Conservation (phyloP, 2,888 invertebrate species). For the Unio pictorum region DNA sequence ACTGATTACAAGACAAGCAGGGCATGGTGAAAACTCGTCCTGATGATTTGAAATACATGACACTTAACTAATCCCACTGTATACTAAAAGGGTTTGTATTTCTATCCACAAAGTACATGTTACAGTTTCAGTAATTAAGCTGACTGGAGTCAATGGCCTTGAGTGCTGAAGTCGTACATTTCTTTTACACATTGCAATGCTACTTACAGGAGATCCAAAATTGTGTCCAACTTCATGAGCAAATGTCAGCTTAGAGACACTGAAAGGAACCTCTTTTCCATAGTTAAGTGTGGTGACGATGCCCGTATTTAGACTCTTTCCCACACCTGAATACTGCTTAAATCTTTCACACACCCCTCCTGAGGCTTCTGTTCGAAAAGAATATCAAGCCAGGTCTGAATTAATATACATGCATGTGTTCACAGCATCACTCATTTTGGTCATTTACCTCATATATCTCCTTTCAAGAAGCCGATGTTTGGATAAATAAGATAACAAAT, state of each 20-base stretch:
- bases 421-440: not conserved
- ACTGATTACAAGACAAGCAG: no score
- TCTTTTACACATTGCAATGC: not conserved
- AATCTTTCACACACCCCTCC: constrained; percentile 99
- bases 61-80: no score
- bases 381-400: not conserved
- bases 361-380: constrained; percentile 82
- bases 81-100: no score
- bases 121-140: no score
- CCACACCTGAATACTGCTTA: constrained; percentile 76
- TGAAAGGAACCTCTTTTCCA: constrained; percentile 80
- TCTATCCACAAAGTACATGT: no score
- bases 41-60: no score
- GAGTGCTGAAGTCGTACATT: no score
- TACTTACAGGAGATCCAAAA: constrained; percentile 79
- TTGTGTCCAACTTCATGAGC: constrained; percentile 99
- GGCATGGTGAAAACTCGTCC: no score
- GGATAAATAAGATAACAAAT: no score
- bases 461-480: no score
- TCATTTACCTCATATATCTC: no score
- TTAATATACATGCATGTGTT: not conserved
- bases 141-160: no score
- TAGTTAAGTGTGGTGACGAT: constrained; percentile 99
- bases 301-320: constrained; percentile 94
- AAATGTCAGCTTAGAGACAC: constrained; percentile 96